Conservation (phyloP, 1,140 invertebrate species). For the Drosophila punjabiensis region DNA sequence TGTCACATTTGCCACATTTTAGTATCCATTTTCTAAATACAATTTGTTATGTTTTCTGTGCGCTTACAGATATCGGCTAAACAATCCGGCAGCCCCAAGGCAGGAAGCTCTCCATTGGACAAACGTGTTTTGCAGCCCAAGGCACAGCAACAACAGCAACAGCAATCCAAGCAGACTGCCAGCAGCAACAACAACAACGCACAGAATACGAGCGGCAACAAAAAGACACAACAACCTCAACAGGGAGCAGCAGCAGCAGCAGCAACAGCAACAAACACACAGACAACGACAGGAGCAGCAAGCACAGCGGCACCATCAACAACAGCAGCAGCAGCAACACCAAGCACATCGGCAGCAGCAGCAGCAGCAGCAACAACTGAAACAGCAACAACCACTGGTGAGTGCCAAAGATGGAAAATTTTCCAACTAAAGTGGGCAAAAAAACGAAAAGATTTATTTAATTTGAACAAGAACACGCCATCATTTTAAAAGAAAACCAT, state of each 20-base stretch:
- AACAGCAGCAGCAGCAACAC: conserved; percentile 20
- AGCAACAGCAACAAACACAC: conserved; percentile 47
- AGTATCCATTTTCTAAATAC: background rate
- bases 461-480: background rate
- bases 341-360: conserved; percentile 15
- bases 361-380: conserved; percentile 44
- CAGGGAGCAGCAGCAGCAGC: conserved; percentile 45
- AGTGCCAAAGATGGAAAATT: conserved; percentile 38
- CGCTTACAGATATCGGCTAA: conserved; percentile 82
- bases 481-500: background rate
- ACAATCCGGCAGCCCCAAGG: conserved; percentile 79
- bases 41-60: conserved; percentile 25
- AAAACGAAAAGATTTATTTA: background rate
- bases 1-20: background rate
- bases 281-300: conserved; percentile 44
- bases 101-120: conserved; percentile 80
- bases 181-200: conserved; percentile 35
- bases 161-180: conserved; percentile 72
- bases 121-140: conserved; percentile 86
- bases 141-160: conserved; percentile 72
- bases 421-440: conserved; percentile 11
- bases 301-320: conserved; percentile 24
- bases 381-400: conserved; percentile 58
- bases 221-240: conserved; percentile 65
- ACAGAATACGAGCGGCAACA: conserved; percentile 58